Evolutionary conservation across 2,797 vertebrate genomes (phyloP).

Genomic region (Myotis daubentonii): DNA sequence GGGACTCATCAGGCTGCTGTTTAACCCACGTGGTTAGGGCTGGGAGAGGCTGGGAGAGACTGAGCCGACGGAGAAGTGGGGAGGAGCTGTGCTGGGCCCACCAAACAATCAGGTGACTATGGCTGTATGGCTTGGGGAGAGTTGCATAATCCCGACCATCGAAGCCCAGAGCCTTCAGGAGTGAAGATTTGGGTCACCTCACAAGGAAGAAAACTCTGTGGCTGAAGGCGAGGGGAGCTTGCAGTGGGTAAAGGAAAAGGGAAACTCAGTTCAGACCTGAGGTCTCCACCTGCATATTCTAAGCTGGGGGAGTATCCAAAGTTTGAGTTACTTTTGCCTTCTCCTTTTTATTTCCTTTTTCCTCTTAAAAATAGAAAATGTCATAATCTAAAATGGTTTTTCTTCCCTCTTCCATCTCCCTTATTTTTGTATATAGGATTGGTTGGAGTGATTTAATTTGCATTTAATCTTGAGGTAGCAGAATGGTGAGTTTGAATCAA

Average conservation of each 20-base stretch:
- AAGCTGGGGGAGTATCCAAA: neutral
- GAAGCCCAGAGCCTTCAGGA: neutral
- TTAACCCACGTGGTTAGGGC: neutral
- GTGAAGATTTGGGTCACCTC: neutral
- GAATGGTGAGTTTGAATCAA: neutral
- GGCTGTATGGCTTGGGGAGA: neutral
- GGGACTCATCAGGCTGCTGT: neutral
- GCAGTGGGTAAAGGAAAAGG: neutral
- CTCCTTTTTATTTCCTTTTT: constrained; percentile 18
- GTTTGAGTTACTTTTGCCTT: neutral
- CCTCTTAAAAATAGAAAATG: neutral
- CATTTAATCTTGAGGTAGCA: neutral
- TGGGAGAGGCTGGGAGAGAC: neutral
- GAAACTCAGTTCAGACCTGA: neutral
- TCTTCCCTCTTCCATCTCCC: neutral
- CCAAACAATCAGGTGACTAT: neutral
- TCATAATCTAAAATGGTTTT: neutral
- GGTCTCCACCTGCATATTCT: neutral
- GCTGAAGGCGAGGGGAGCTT: neutral
- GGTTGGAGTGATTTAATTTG: neutral
- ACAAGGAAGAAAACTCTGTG: neutral
- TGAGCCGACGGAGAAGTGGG: neutral
- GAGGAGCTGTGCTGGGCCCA: neutral
- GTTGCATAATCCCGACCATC: neutral
- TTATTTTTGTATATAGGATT: neutral